Conservation (phyloP, 2,888 invertebrate genomes). For the Dimorphilus gyrociliatus region DNA sequence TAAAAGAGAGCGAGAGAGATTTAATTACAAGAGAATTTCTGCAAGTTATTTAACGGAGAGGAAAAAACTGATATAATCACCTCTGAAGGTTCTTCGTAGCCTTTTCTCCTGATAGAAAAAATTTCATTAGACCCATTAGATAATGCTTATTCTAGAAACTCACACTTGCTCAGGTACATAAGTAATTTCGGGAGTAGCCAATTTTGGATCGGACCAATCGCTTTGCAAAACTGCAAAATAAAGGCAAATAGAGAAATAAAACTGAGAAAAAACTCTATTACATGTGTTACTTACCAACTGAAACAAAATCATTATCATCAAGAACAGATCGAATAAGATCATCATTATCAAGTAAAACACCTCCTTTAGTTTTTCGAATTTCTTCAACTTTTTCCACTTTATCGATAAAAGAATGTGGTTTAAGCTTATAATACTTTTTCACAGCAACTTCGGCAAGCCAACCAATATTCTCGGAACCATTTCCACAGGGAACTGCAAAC, state of each 20-base stretch:
- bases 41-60: not conserved
- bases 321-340: slow-evolving; percentile 43
- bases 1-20: slow-evolving; percentile 17
- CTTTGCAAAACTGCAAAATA: slow-evolving; percentile 38
- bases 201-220: slow-evolving; percentile 39
- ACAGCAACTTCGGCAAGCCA: slow-evolving; percentile 45
- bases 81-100: too few species aligned
- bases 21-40: not conserved
- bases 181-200: slow-evolving; percentile 40
- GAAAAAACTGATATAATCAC: not conserved
- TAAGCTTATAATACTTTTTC: slow-evolving; percentile 17
- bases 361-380: slow-evolving; percentile 45
- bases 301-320: slow-evolving; percentile 47
- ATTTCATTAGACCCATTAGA: too few species aligned
- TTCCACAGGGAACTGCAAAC: slow-evolving; percentile 44
- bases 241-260: slow-evolving; percentile 1
- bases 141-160: too few species aligned
- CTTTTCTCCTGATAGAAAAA: too few species aligned
- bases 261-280: slow-evolving; percentile 1
- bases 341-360: slow-evolving; percentile 45
- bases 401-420: slow-evolving; percentile 8
- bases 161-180: slow-evolving; percentile 43
- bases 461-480: slow-evolving; percentile 37
- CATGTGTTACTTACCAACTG: slow-evolving; percentile 43
- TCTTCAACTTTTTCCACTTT: slow-evolving; percentile 34